Percentiles rank a stretch among this genome's conserved stretches.
phyloP scores from a whole-genome alignment of 2,113 vertebrate species.

The Sigmodon hispidus region DNA sequence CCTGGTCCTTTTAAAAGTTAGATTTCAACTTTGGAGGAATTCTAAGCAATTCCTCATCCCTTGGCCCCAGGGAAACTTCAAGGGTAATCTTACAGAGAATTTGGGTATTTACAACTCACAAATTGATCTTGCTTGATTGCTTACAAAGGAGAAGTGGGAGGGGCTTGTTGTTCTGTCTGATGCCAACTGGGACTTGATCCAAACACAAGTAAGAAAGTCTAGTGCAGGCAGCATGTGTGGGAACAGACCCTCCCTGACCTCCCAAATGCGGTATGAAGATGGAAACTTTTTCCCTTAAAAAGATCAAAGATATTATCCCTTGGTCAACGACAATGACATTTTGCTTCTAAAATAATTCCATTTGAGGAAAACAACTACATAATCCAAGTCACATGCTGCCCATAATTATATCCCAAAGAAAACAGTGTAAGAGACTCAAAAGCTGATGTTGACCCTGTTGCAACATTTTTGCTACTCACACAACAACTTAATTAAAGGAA shows the following conservation, averaged over 20 bases:
- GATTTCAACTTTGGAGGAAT: not conserved
- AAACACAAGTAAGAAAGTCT: constrained; percentile 70
- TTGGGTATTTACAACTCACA: constrained; percentile 72
- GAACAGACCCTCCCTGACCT: constrained; percentile 2
- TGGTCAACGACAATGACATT: constrained; percentile 63
- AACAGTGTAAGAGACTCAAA: not conserved
- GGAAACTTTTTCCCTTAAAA: constrained; percentile 54
- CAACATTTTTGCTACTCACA: constrained; percentile 39
- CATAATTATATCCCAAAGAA: constrained; percentile 34
- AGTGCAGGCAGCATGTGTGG: not conserved
- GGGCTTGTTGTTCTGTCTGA: constrained; percentile 48
- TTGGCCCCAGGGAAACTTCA: constrained; percentile 76
- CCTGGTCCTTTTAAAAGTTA: constrained; percentile 79
- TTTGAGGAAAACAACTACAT: constrained; percentile 76
- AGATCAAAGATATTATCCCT: constrained; percentile 78
- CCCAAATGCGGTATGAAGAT: constrained; percentile 9
- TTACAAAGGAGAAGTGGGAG: constrained; percentile 48
- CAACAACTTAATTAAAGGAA: not conserved
- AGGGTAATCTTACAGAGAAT: constrained; percentile 82
- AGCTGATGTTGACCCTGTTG: constrained; percentile 35
- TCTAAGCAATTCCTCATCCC: constrained; percentile 72
- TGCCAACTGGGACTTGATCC: constrained; percentile 76
- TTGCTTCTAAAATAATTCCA: constrained; percentile 61
- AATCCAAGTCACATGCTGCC: constrained; percentile 55
- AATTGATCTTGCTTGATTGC: constrained; percentile 9